These are phyloP conservation scores for Gonioctena quinquepunctata DNA, from an alignment of 1,140 invertebrate genomes.

Conservation along the genomic window DNA sequence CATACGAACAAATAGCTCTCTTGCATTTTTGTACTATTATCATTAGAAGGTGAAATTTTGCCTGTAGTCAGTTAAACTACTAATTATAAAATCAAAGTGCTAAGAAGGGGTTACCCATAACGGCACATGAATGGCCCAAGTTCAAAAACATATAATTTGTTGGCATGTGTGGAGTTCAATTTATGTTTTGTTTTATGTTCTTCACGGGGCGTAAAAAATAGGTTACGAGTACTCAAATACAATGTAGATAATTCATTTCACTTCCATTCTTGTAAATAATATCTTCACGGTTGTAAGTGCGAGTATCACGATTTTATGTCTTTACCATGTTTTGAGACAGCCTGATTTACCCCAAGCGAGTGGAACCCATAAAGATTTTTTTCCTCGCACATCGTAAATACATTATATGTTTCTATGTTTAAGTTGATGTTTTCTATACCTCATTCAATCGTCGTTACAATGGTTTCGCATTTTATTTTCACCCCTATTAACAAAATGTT, in stretches of 20 bases:
- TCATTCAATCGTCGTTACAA: too few species aligned
- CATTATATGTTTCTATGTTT: too few species aligned
- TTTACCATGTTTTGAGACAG: background rate
- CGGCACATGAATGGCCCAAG: background rate
- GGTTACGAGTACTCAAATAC: slow-evolving; percentile 18
- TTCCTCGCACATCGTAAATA: too few species aligned
- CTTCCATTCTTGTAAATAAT: background rate
- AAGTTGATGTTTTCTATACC: too few species aligned
- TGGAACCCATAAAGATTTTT: too few species aligned
- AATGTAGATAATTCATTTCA: slow-evolving; percentile 17
- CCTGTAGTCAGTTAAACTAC: too few species aligned
- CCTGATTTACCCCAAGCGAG: background rate
- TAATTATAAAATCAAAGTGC: background rate
- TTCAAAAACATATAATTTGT: slow-evolving; percentile 6
- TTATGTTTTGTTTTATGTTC: slow-evolving; percentile 15
- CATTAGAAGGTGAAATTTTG: too few species aligned
- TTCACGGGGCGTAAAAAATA: slow-evolving; percentile 10
- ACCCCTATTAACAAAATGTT: too few species aligned
- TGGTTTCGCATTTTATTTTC: too few species aligned
- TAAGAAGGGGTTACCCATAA: background rate
- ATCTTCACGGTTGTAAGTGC: background rate
- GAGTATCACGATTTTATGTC: background rate
- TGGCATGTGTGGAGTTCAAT: slow-evolving; percentile 12
- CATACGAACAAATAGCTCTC: too few species aligned
- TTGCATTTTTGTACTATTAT: too few species aligned